Evolutionary conservation across 2,113 vertebrate species (phyloP), one percentile per base, ranked within the genome.

Genomic region (Sylvietta virens): DNA sequence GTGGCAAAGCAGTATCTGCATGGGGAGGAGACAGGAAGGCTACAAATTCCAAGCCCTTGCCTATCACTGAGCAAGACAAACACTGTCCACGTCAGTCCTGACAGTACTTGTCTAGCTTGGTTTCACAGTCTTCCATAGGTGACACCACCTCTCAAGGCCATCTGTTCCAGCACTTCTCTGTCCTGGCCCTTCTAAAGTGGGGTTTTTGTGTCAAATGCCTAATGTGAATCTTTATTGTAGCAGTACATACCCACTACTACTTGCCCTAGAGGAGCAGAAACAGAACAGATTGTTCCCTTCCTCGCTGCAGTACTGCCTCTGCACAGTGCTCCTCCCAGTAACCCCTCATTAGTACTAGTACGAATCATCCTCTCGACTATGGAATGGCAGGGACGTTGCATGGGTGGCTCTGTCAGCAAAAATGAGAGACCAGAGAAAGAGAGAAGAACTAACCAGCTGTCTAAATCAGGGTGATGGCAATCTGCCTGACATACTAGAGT

Each of bases 311-410:
- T 45, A 31, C 12, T 61, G 27, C 37, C 13, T 54, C 65, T 53
- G 15, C 15, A 48, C 4, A 0, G 19, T 69, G 23, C 10, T 94
- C 37, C 61, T 81, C 48, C 62, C 14, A 39, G 33, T 17, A 81
- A 73, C 9, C 8, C n/a, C 44, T 79, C 0, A 0, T 77, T 62
- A 58, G 28, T 67, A 28, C 56, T 64, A 74, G 22, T 76, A 42
- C 53, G 11, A 72, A 39, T 58, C 45, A 65, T 33, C 16, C 74
- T 37, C 20, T 64, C 0, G 0, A 21, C 48, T 21, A 2, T 30
- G 28, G 56, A 64, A 42, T 15, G 23, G 28, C 15, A 27, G 70
- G 72, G 40, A 86, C 28, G 65, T 10, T 23, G 22, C 44, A 31
- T 37, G 16, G 39, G n/a, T 82, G 33, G 6, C 2, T 83, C 26